phyloP scores from a whole-genome alignment of 2,888 invertebrate genomes.

The Allophyes oxyacanthae region DNA sequence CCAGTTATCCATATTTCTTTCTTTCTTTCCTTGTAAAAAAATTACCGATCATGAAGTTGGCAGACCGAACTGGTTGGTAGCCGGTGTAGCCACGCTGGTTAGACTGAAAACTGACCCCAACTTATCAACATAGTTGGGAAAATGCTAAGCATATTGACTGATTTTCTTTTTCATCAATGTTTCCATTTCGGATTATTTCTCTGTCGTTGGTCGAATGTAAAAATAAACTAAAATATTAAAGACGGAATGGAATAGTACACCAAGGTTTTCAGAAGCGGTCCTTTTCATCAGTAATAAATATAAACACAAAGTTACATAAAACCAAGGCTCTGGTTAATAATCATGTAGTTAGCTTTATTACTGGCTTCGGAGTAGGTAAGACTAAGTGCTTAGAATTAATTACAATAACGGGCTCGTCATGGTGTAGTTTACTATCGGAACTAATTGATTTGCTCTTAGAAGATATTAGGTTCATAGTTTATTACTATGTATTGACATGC shows the following conservation, averaged over 20 bases:
- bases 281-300: constrained; percentile 44
- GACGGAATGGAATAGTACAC: background rate
- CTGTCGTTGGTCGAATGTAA: too few species aligned
- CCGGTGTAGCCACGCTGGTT: too few species aligned
- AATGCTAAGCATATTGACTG: too few species aligned
- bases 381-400: constrained; percentile 49
- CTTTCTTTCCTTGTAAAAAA: too few species aligned
- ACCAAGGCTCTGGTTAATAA: constrained; percentile 35
- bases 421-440: constrained; percentile 43
- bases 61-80: too few species aligned
- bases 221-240: background rate
- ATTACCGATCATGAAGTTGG: too few species aligned
- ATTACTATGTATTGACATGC: constrained; percentile 15
- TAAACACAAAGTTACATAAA: constrained; percentile 19
- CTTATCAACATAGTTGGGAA: too few species aligned
- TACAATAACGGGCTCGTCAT: constrained; percentile 43
- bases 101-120: too few species aligned
- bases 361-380: constrained; percentile 4
- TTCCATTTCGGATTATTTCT: too few species aligned
- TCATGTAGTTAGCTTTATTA: constrained; percentile 36
- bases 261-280: constrained; percentile 26
- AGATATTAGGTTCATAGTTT: constrained; percentile 35
- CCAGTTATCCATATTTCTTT: too few species aligned
- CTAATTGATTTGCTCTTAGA: constrained; percentile 51
- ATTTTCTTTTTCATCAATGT: too few species aligned